Percentiles rank a stretch among this genome's conserved stretches.
phyloP scores from a whole-genome alignment of 2,888 invertebrate genomes.

The Trimorus sp. region DNA sequence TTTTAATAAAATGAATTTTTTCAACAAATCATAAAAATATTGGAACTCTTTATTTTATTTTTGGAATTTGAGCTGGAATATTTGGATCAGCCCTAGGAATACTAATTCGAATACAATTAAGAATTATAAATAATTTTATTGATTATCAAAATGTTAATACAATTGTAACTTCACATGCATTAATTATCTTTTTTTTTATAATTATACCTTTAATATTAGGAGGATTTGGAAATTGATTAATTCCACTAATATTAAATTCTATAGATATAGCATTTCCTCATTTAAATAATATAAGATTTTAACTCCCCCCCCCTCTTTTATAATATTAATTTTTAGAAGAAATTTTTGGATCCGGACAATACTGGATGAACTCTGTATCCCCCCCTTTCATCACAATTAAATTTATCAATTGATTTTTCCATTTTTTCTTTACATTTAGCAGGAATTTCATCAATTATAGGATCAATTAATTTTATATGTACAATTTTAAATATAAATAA shows the following conservation, averaged over 20 bases:
- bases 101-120: conserved; percentile 88
- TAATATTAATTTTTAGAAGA: no score
- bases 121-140: conserved; percentile 86
- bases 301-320: conserved; percentile 87
- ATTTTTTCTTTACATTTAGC: conserved; percentile 91
- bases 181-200: conserved; percentile 92
- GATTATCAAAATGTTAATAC: conserved; percentile 90
- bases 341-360: no score
- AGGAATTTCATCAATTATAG: conserved; percentile 88
- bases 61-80: no score
- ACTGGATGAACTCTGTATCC: conserved; percentile 92
- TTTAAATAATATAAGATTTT: conserved; percentile 93
- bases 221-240: conserved; percentile 92
- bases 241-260: conserved; percentile 89
- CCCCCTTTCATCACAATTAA: conserved; percentile 86
- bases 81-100: conserved; percentile 87
- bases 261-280: conserved; percentile 93
- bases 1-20: no score
- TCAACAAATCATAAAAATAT: no score
- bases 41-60: no score
- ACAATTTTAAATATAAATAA: background rate
- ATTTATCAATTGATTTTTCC: conserved; percentile 88
- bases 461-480: conserved; percentile 90
- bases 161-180: conserved; percentile 90
- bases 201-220: conserved; percentile 89